A percentile compares a stretch with the other conserved stretches of the same genome.
These are phyloP conservation scores for Catotricha subobsoleta DNA, from an alignment of 2,888 invertebrate species.

Conservation along the genomic window DNA sequence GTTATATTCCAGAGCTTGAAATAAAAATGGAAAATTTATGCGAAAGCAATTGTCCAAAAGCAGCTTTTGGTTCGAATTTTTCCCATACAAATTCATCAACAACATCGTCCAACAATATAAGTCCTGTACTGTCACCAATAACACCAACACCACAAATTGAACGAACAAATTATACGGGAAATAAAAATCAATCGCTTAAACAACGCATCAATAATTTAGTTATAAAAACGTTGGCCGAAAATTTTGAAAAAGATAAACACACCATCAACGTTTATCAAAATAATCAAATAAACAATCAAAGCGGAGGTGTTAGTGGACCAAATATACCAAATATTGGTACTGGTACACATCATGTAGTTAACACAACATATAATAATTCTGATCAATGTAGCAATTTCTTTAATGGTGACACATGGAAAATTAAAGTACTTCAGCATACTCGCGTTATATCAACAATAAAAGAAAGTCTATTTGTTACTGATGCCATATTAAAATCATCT, in stretches of 20 bases:
- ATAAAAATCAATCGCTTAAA: constrained; percentile 56
- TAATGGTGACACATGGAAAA: constrained; percentile 60
- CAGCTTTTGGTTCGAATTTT: constrained; percentile 41
- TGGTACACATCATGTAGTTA: constrained; percentile 9
- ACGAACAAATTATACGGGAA: constrained; percentile 18
- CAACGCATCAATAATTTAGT: constrained; percentile 77
- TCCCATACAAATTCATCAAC: constrained; percentile 1
- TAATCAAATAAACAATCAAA: constrained; percentile 1
- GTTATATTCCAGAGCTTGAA: constrained; percentile 23
- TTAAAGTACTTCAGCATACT: constrained; percentile 63
- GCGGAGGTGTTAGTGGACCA: constrained; percentile 5
- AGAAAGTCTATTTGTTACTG: constrained; percentile 59
- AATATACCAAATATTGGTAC: constrained; percentile 30
- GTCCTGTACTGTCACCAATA: constrained; percentile 9
- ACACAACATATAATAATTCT: constrained; percentile 28
- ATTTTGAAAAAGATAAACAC: constrained; percentile 39
- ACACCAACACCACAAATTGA: constrained; percentile 18
- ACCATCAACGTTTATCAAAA: constrained; percentile 14
- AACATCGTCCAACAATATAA: constrained; percentile 10
- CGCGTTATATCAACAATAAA: constrained; percentile 62
- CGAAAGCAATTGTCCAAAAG: constrained; percentile 26
- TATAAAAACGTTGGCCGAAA: constrained; percentile 76
- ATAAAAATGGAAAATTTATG: constrained; percentile 29
- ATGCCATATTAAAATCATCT: constrained; percentile 45
- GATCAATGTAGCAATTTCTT: constrained; percentile 26